Evolutionary conservation across 2,113 vertebrate genomes (phyloP).

Genomic region (Microcebus tavaratra): DNA sequence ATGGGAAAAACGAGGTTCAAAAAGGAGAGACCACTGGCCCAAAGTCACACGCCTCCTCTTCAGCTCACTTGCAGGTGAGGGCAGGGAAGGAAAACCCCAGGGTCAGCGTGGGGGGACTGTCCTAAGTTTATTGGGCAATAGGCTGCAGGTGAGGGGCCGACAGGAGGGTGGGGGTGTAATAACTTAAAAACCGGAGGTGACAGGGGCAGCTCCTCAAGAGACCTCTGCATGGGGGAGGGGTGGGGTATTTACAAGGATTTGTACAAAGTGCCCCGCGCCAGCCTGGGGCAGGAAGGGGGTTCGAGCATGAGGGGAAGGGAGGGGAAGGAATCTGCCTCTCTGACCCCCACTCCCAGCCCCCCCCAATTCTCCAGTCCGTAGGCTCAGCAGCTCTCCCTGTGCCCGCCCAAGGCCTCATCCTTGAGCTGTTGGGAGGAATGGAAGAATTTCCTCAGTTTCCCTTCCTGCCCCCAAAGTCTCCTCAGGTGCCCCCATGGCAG

Average conservation of each 20-base stretch:
- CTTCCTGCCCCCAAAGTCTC: constrained; percentile 57
- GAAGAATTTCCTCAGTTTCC: constrained; percentile 31
- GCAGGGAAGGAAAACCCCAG: constrained; percentile 36
- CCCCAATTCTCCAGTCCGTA: constrained; percentile 33
- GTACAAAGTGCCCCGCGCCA: constrained; percentile 77
- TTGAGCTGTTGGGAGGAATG: constrained; percentile 16
- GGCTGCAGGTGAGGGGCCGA: constrained; percentile 71
- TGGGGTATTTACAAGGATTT: constrained; percentile 81
- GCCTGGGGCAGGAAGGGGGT: constrained; percentile 66
- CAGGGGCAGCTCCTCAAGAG: constrained; percentile 55
- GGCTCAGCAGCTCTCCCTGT: constrained; percentile 19
- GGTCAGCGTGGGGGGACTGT: constrained; percentile 17
- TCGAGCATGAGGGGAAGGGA: background rate
- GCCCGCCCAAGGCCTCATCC: constrained; percentile 18
- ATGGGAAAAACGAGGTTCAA: constrained; percentile 28
- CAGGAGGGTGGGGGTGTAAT: constrained; percentile 66
- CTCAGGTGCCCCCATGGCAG: background rate
- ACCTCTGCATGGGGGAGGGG: constrained; percentile 54
- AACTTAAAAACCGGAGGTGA: constrained; percentile 80
- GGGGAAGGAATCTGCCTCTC: constrained; percentile 56
- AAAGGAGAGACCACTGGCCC: background rate
- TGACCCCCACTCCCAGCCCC: background rate
- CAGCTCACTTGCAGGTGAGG: background rate
- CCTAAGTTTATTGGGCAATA: constrained; percentile 77
- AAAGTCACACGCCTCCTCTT: constrained; percentile 6